Evolutionary conservation across 2,888 invertebrate genomes (phyloP), one percentile per base, ranked within the genome.

Genomic region (Boloria selene): DNA sequence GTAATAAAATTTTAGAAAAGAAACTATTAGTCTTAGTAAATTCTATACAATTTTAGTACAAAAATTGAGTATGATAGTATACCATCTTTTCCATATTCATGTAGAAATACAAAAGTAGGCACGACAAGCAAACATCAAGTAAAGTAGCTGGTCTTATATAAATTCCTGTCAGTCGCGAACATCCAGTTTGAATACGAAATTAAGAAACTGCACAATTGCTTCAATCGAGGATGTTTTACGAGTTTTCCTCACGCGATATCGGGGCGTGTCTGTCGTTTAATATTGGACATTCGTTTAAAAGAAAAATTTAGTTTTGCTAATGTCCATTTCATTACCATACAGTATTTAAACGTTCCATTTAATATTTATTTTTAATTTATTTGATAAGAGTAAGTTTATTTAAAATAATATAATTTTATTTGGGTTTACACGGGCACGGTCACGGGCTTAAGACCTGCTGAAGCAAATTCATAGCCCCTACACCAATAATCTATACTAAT

Each of bases 241-340:
- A 69, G 58, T 55, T n/a, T 17, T 14, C 38, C 50, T 26, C 72
- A 72, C 68, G 69, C 72, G 65, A 72, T 67, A 61, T 56, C n/a
- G n/a, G 58, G 65, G 65, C 47, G 59, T 38, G 59, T 44, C n/a
- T 55, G 47, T 62, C 56, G 38, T 65, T 59, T 52, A 6, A 56
- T 56, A 44, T 44, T 44, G 18, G 61, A 45, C 22, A 16, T 61
- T 51, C 44, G 16, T 52, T 13, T 14, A 45, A 56, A 45, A 45
- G 56, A 56, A 45, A 22, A 45, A 56, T 56, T 56, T 45, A 4
- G 44, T 45, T n/a, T 56, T 45, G 56, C 45, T 26, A 56, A 45
- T 13, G 44, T 51, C n/a, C 38, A 51, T 51, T 51, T 60, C 38
- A 60, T 31, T n/a, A 22, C 50, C n/a, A 42, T 38, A 31, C 26